Conservation (phyloP, 2,113 vertebrate species). For the Ceyx cyanopectus region DNA sequence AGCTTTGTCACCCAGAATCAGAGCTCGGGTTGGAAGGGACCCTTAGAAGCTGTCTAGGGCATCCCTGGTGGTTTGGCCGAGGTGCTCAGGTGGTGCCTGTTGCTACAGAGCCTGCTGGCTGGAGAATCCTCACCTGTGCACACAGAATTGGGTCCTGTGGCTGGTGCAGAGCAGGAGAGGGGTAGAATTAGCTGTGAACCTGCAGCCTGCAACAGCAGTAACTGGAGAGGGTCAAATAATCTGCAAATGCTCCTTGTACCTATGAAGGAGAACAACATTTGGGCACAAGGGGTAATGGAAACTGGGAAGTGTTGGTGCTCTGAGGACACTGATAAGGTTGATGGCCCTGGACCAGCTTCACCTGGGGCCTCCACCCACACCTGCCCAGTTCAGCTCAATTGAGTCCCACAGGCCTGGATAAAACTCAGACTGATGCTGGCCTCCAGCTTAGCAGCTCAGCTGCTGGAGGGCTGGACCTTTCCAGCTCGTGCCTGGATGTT, state of each 20-base stretch:
- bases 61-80: not conserved
- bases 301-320: not conserved
- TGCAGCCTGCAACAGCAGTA: not conserved
- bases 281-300: not conserved
- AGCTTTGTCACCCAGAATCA: not conserved
- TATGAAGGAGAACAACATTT: not conserved
- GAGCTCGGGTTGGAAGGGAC: not conserved
- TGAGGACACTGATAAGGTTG: not conserved
- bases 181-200: not conserved
- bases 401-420: not conserved
- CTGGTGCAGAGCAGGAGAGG: not conserved
- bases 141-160: rapidly evolving
- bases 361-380: not conserved
- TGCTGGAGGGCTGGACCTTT: not conserved
- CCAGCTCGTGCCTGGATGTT: no score
- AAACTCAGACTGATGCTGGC: rapidly evolving
- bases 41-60: not conserved
- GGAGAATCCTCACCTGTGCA: not conserved
- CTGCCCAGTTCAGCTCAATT: not conserved
- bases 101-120: not conserved
- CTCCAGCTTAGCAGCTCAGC: not conserved
- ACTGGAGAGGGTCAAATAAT: not conserved
- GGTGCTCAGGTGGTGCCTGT: not conserved
- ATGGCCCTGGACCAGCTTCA: not conserved
- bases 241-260: not conserved